Percentiles rank a stretch among this genome's conserved stretches.
Evolutionary conservation across 2,113 vertebrate species (phyloP).

Genomic region (Scalopus aquaticus): DNA sequence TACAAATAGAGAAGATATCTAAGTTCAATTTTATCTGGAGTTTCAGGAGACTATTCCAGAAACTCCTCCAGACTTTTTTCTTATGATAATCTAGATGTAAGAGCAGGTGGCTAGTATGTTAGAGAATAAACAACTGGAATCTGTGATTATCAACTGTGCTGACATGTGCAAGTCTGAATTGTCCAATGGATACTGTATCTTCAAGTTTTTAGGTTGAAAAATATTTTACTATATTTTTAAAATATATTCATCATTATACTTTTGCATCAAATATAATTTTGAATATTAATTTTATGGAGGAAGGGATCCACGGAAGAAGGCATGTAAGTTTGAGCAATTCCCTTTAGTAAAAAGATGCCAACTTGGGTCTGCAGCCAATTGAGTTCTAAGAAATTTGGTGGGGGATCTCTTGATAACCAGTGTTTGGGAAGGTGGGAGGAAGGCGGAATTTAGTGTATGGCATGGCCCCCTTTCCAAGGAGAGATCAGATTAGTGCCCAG

Average conservation of each 20-base stretch:
- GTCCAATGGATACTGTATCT: neutral
- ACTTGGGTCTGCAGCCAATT: neutral
- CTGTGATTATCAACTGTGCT: neutral
- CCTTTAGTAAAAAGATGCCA: neutral
- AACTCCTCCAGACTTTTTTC: neutral
- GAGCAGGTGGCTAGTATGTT: neutral
- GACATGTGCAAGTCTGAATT: neutral
- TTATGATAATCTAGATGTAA: neutral
- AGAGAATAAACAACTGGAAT: neutral
- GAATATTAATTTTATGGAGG: neutral
- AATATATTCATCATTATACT: neutral
- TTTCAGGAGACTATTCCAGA: neutral
- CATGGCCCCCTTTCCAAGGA: neutral
- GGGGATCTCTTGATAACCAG: neutral
- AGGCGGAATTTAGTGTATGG: neutral
- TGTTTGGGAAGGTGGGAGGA: neutral
- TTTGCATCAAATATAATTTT: neutral
- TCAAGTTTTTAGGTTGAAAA: neutral
- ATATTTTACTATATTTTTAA: neutral
- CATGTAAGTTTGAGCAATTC: neutral
- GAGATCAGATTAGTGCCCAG: neutral
- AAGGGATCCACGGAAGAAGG: neutral
- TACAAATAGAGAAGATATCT: neutral
- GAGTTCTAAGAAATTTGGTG: neutral
- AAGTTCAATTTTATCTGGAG: neutral